A percentile compares a stretch with the other conserved stretches of the same genome.
Evolutionary conservation across 37 sponge, comb jelly and placozoan genomes (phyloP).

Genomic region (Axinella damicornis): DNA sequence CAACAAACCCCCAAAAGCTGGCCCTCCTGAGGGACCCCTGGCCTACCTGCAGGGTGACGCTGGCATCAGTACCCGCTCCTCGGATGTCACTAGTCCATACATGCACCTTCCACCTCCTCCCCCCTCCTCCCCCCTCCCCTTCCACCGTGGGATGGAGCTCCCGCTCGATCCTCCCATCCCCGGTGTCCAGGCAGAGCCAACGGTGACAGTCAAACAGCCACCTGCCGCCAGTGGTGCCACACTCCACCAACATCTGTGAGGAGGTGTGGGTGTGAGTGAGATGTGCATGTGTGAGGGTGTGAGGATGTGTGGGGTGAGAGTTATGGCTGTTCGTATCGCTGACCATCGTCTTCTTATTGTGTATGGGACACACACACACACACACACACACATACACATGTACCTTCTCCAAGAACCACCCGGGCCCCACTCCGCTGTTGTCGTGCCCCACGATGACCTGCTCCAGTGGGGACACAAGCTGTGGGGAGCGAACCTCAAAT

Average conservation of each 20-base stretch:
- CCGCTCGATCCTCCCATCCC: conserved; percentile 72
- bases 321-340: too few species aligned
- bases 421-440: conserved; percentile 51
- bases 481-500: conserved; percentile 39
- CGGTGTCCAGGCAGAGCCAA: conserved; percentile 81
- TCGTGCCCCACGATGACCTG: conserved; percentile 69
- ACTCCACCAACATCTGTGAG: too few species aligned
- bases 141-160: conserved; percentile 35
- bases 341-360: too few species aligned
- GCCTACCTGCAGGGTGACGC: conserved; percentile 59
- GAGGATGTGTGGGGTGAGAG: too few species aligned
- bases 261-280: too few species aligned
- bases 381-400: too few species aligned
- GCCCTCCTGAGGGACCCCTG: too few species aligned
- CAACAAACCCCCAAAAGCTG: too few species aligned
- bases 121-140: neutral
- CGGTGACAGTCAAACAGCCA: conserved; percentile 62
- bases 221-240: neutral
- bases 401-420: conserved; percentile 29
- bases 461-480: conserved; percentile 32
- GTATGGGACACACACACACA: too few species aligned
- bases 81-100: conserved; percentile 78
- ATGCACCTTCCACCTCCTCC: conserved; percentile 50
- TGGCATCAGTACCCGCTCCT: conserved; percentile 85
- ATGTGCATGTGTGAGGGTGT: too few species aligned